Conservation (phyloP, 2,888 invertebrate genomes). For the Sphaerophoria taeniata region DNA sequence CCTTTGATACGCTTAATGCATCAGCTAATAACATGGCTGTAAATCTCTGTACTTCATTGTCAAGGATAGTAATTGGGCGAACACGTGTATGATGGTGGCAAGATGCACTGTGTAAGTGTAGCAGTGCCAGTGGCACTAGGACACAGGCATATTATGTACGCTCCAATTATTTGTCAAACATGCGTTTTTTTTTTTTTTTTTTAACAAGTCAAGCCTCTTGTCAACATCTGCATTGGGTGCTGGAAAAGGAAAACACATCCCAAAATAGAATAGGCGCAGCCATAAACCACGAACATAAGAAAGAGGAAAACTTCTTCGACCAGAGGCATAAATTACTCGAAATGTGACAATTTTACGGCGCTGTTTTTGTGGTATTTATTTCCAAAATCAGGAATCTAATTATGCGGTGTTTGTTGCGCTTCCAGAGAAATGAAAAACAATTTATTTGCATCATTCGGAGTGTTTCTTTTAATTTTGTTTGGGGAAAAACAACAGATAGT, state of each 20-base stretch:
- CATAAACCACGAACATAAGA: constrained; percentile 55
- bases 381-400: constrained; percentile 68
- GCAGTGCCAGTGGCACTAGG: constrained; percentile 14
- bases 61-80: constrained; percentile 70
- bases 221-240: constrained; percentile 62
- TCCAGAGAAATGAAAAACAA: constrained; percentile 49
- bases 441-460: constrained; percentile 59
- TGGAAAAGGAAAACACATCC: constrained; percentile 11
- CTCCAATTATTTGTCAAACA: constrained; percentile 74
- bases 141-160: constrained; percentile 28
- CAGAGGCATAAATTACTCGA: constrained; percentile 66
- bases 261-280: constrained; percentile 55
- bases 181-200: constrained; percentile 22
- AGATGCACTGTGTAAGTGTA: not conserved
- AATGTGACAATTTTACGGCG: constrained; percentile 70
- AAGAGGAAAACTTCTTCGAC: constrained; percentile 53
- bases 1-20: constrained; percentile 58
- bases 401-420: constrained; percentile 47
- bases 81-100: constrained; percentile 52
- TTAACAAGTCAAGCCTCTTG: constrained; percentile 25
- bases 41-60: constrained; percentile 70
- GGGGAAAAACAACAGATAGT: constrained; percentile 23
- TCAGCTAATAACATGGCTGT: constrained; percentile 71
- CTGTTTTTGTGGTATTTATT: constrained; percentile 68
- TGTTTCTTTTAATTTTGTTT: not conserved